A percentile compares a stretch with the other conserved stretches of the same genome.
phyloP scores from a whole-genome alignment of 1,140 invertebrate species.

The Pseudachorutes palmiensis region DNA sequence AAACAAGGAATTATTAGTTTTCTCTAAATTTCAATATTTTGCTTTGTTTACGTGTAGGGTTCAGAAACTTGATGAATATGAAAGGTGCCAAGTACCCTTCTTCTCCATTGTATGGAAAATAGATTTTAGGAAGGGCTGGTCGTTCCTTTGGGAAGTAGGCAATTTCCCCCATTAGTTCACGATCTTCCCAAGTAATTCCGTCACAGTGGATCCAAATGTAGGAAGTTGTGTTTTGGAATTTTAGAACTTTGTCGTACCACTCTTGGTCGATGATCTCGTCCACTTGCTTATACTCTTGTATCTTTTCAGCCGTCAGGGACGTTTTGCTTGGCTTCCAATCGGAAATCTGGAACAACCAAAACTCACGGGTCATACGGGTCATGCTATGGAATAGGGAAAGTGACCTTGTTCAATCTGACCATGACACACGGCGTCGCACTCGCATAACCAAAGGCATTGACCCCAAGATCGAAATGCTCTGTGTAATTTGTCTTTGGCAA shows the following conservation, averaged over 20 bases:
- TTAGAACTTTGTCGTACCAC: neutral
- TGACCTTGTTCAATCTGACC: conserved; percentile 73
- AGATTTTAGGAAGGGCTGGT: conserved; percentile 63
- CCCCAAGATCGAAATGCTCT: neutral
- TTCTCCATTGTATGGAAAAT: conserved; percentile 65
- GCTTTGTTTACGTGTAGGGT: conserved; percentile 9
- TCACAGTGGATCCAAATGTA: conserved; percentile 80
- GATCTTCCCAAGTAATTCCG: conserved; percentile 78
- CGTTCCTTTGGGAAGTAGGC: conserved; percentile 48
- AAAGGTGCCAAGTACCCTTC: conserved; percentile 40
- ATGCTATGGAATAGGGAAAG: conserved; percentile 10
- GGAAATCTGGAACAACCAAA: neutral
- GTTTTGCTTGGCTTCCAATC: neutral
- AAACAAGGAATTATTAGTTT: conserved; percentile 41
- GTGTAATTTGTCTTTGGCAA: neutral
- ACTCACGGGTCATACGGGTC: neutral
- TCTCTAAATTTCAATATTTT: neutral
- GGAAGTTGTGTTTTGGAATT: neutral
- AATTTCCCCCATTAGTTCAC: conserved; percentile 75
- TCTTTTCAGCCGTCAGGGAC: neutral
- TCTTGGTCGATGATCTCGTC: neutral
- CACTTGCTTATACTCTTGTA: conserved; percentile 20
- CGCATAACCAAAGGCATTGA: neutral
- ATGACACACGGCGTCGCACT: conserved; percentile 59
- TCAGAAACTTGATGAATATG: conserved; percentile 45